Evolutionary conservation across 2,113 vertebrate genomes (phyloP).

Genomic region (Nematolebias whitei): DNA sequence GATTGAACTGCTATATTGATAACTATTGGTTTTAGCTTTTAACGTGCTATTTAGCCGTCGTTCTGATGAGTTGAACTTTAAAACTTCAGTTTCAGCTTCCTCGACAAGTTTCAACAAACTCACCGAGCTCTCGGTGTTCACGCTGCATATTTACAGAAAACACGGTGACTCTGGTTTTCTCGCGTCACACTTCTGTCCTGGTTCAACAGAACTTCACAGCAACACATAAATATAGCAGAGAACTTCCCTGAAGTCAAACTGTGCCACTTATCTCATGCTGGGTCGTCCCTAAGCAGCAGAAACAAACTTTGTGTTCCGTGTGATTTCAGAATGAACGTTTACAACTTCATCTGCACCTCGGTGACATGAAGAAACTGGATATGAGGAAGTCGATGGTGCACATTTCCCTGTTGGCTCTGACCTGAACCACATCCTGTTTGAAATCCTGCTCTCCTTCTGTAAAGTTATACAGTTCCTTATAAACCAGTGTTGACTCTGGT

Average conservation of each 20-base stretch:
- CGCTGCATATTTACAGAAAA: too few species aligned
- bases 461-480: not conserved
- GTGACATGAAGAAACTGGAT: conserved; percentile 21
- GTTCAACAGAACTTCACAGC: conserved; percentile 2
- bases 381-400: not conserved
- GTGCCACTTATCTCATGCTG: conserved; percentile 22
- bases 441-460: conserved; percentile 17
- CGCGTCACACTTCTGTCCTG: not conserved
- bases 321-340: too few species aligned
- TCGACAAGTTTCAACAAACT: too few species aligned
- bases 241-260: conserved; percentile 15
- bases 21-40: too few species aligned
- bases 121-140: too few species aligned
- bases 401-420: conserved; percentile 16
- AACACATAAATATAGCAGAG: conserved; percentile 9
- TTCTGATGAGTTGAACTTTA: too few species aligned
- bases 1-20: too few species aligned
- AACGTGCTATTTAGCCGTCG: too few species aligned
- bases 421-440: conserved; percentile 23
- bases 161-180: too few species aligned
- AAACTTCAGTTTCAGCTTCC: too few species aligned
- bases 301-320: conserved; percentile 36
- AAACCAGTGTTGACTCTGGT: conserved; percentile 51
- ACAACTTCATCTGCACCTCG: not conserved
- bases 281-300: conserved; percentile 22